Evolutionary conservation across 2,797 vertebrate species (phyloP), one percentile per base, ranked within the genome.

Genomic region (Fundulus diaphanus): DNA sequence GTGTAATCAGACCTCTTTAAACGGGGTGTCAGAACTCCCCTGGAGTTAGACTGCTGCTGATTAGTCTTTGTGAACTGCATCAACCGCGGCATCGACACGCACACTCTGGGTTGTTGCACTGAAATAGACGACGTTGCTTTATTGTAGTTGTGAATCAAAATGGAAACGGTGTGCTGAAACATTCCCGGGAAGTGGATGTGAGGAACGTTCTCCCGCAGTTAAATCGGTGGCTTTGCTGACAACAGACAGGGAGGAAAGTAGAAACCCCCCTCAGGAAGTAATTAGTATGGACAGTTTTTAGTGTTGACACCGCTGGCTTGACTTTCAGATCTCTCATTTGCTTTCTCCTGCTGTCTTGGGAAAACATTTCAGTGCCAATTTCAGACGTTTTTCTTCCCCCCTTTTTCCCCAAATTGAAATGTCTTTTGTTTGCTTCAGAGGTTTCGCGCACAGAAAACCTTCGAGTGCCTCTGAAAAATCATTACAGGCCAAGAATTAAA

Each of bases 261-360:
- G 87, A 82, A 78, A 77, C 75, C 87, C 90, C 86, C 90, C 81
- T 69, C 85, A 87, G 92, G 85, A 89, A 80, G 86, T 86, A 76
- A 93, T 93, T 91, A 92, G 81, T 74, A 91, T 86, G 87, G 85
- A 82, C 79, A 85, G 82, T 85, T 89, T 87, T 86, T 68, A 78
- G 80, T 84, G 85, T 91, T 85, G 85, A 91, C 89, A 85, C 87
- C 74, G 27, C 81, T 88, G 87, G 85, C 83, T 89, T 82, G 7
- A 80, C 83, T 83, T 70, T 89, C 85, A 86, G 68, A 88, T 87
- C 79, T 78, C 85, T 76, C 88, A 73, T 87, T 87, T 89, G 76
- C 82, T 76, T 85, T 82, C 82, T 76, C 73, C 76, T 70, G 65
- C 69, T 52, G 76, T 86, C 85, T 81, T 73, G 84, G 88, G 89